Evolutionary conservation across 1,140 invertebrate species (phyloP).

Genomic region (Bombus superbus): DNA sequence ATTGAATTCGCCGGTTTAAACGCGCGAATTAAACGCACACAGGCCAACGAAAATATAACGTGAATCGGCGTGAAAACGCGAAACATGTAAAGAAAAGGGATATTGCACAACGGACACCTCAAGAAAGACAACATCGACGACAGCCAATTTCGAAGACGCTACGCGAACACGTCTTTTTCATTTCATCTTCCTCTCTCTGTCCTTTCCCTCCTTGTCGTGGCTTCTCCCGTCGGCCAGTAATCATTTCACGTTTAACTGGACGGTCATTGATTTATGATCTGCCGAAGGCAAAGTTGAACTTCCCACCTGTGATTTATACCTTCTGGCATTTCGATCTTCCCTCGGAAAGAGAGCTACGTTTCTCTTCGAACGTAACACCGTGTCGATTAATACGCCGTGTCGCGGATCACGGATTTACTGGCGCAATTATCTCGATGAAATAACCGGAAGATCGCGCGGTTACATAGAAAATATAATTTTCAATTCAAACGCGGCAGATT

Average conservation of each 20-base stretch:
- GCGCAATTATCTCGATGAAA: neutral
- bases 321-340: constrained; percentile 65
- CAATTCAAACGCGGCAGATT: neutral
- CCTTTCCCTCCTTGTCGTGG: constrained; percentile 24
- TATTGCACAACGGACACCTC: constrained; percentile 30
- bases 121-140: constrained; percentile 54
- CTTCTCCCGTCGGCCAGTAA: constrained; percentile 58
- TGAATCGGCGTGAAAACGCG: neutral
- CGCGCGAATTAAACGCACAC: too few species aligned
- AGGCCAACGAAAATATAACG: too few species aligned
- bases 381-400: constrained; percentile 55
- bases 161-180: constrained; percentile 10
- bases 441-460: neutral
- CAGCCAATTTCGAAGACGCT: constrained; percentile 62
- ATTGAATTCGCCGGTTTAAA: too few species aligned
- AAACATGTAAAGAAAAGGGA: constrained; percentile 7
- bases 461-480: neutral
- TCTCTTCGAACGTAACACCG: constrained; percentile 17
- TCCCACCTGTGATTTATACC: constrained; percentile 71
- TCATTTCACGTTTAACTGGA: constrained; percentile 71
- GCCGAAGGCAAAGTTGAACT: constrained; percentile 70
- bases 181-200: constrained; percentile 39
- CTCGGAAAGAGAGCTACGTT: constrained; percentile 43
- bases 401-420: neutral
- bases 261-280: constrained; percentile 72